Base-by-base conservation (phyloP, 1,140 invertebrate genomes). In the Pseudomyrmex flavicornis region DNA sequence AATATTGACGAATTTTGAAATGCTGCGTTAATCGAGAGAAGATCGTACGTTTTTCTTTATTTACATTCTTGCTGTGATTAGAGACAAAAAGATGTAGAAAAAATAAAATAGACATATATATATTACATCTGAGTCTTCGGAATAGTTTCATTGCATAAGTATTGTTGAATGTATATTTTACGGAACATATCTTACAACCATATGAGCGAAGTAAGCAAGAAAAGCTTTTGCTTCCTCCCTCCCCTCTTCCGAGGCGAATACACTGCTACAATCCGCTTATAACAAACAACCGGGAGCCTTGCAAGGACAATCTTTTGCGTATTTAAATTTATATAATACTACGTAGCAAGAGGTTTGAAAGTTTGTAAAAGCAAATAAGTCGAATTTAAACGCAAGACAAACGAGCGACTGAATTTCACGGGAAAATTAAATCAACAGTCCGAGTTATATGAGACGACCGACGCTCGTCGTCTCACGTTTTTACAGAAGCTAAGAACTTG, bases 261-360 rank as follows among this genome's bases (percentile, higher is more conserved):
- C 22, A 50, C 20, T 8, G 13, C 8, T 70, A 22, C 20, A 72
- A 59, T 59, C 44, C 15, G 20, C 70, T 80, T 50, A 20, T 26
- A 44, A 65, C 13, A 66, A 44, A 15, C 48, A 26, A 35, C 59
- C 65, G 44, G 48, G 35, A 80, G 76, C 68, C 76, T 72, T 59
- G 76, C 44, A 59, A 80, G 20, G 76, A 80, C 76, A 80, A 80
- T 80, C 76, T 72, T 61, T 59, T 35, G 54, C 44, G 44, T 50
- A 72, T 50, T 26, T 72, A 59, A 70, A 61, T 80, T 80, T 76
- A 35, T 35, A 35, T 59, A 70, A 1, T 2, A 22, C 20, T 22
- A 1, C 20, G 44, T 46, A 9, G 10, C 48, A 50, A 4, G 8
- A 35, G 26, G 35, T 26, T 66, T 22, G n/a, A 22, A 26, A 66